phyloP scores from a whole-genome alignment of 1,140 invertebrate species.

The Drosophila truncata region DNA sequence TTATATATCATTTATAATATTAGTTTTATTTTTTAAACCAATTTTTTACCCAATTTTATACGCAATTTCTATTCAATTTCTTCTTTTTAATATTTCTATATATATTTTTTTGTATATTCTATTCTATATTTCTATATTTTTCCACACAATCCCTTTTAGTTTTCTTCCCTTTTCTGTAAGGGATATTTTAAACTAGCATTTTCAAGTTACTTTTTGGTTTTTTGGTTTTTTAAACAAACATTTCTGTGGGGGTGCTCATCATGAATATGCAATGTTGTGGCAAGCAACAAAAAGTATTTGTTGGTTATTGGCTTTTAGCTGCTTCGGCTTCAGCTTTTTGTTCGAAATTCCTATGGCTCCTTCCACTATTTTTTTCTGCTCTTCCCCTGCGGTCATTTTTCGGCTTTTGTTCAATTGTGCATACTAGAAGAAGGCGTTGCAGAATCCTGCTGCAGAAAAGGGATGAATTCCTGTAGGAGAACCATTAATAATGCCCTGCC shows the following conservation, averaged over 20 bases:
- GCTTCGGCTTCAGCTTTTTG: neutral
- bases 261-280: slow-evolving; percentile 32
- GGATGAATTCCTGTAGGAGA: neutral
- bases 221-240: slow-evolving; percentile 1
- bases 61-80: no score
- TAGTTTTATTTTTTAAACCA: no score
- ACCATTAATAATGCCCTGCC: slow-evolving; percentile 45
- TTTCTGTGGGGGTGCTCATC: neutral
- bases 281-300: slow-evolving; percentile 44
- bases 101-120: no score
- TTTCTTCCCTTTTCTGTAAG: neutral
- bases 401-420: slow-evolving; percentile 58
- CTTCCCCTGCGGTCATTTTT: slow-evolving; percentile 39
- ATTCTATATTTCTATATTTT: no score
- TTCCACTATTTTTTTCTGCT: neutral
- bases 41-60: neutral
- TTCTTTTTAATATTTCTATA: neutral
- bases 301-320: slow-evolving; percentile 55
- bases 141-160: neutral
- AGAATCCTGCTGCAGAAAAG: neutral
- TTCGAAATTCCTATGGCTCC: neutral
- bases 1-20: no score
- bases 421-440: slow-evolving; percentile 35
- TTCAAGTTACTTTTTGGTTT: neutral
- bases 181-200: neutral